Percentiles rank a stretch among this genome's conserved stretches.
phyloP scores from a whole-genome alignment of 2,797 vertebrate species.

The Tiaroga cobitis region DNA sequence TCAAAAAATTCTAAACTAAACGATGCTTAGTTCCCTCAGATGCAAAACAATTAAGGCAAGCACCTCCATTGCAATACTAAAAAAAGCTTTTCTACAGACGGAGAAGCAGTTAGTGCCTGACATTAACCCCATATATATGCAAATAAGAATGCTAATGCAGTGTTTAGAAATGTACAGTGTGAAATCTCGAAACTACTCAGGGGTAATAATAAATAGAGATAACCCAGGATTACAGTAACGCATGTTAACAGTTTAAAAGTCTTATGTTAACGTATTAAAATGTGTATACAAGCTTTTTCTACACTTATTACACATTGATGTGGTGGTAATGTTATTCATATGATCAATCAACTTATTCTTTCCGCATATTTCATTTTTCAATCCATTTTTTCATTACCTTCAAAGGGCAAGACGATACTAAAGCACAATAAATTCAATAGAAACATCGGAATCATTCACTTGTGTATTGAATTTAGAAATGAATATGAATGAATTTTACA shows the following conservation, averaged over 20 bases:
- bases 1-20: background rate
- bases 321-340: constrained; percentile 13
- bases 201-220: background rate
- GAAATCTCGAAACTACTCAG: background rate
- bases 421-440: constrained; percentile 19
- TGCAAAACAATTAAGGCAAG: background rate
- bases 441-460: constrained; percentile 20
- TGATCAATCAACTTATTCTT: background rate
- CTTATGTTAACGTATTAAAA: background rate
- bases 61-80: background rate
- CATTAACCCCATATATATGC: constrained; percentile 1
- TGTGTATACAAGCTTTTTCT: background rate
- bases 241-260: background rate
- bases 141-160: background rate
- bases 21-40: background rate
- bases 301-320: background rate
- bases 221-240: background rate
- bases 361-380: background rate
- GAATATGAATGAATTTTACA: constrained; percentile 29
- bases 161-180: background rate
- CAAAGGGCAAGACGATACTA: background rate
- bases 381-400: background rate
- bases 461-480: constrained; percentile 23
- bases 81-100: background rate
- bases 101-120: background rate